Evolutionary conservation across 2,113 vertebrate genomes (phyloP).

Genomic region (Xenopus borealis): DNA sequence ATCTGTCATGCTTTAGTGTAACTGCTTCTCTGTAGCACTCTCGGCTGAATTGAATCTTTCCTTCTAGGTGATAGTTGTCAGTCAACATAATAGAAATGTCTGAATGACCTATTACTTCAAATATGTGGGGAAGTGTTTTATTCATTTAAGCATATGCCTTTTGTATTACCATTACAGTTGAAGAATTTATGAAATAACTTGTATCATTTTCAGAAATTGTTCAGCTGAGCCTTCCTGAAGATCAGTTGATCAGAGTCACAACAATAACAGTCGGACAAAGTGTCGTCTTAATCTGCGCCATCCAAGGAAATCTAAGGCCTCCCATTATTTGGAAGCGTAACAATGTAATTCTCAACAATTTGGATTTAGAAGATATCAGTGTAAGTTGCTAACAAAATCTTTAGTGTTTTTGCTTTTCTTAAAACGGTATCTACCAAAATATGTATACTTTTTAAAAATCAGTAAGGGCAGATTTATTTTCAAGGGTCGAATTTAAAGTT

Average conservation of each 20-base stretch:
- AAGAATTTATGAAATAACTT: conserved; percentile 25
- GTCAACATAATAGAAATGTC: conserved; percentile 67
- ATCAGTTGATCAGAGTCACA: conserved; percentile 76
- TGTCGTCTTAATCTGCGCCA: conserved; percentile 80
- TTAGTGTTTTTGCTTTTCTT: not conserved
- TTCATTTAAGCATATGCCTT: conserved; percentile 52
- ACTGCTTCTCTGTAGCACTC: conserved; percentile 52
- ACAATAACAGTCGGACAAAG: conserved; percentile 87
- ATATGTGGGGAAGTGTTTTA: conserved; percentile 50
- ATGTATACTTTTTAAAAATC: too few relatives aligned
- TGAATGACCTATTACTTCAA: conserved; percentile 60
- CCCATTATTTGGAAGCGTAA: conserved; percentile 92
- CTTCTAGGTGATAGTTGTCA: conserved; percentile 57
- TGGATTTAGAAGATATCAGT: conserved; percentile 92
- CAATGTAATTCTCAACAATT: conserved; percentile 78
- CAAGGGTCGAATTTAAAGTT: too few relatives aligned
- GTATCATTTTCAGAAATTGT: conserved; percentile 76
- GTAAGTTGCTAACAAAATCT: conserved; percentile 70
- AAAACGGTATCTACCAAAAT: too few relatives aligned
- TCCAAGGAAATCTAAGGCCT: conserved; percentile 77
- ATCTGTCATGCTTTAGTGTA: conserved; percentile 49
- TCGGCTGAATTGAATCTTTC: conserved; percentile 50
- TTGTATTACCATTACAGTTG: conserved; percentile 6
- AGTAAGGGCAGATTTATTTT: too few relatives aligned
- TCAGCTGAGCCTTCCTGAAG: conserved; percentile 81